Evolutionary conservation across 2,113 vertebrate genomes (phyloP).

Genomic region (Myodes glareolus): DNA sequence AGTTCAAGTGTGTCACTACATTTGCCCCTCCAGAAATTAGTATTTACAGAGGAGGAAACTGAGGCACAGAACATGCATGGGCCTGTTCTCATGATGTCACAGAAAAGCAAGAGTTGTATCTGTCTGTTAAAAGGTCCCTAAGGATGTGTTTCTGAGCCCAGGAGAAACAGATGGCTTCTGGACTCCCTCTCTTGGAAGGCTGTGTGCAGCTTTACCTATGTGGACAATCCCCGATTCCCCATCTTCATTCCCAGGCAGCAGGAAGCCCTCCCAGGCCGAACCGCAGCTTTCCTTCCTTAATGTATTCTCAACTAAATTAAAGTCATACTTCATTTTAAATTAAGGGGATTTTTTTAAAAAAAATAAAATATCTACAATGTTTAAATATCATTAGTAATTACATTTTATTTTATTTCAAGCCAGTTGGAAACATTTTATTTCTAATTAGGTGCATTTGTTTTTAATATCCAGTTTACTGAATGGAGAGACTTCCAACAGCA

Average conservation of each 20-base stretch:
- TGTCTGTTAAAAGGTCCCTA: background rate
- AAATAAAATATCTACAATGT: constrained; percentile 73
- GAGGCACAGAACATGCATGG: background rate
- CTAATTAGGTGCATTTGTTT: constrained; percentile 79
- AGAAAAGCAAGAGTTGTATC: background rate
- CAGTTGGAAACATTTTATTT: constrained; percentile 74
- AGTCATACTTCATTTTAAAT: constrained; percentile 76
- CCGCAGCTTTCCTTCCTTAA: background rate
- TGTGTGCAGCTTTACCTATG: background rate
- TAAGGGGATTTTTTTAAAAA: constrained; percentile 38
- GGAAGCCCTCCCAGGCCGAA: background rate
- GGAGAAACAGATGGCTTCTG: background rate
- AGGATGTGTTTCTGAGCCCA: background rate
- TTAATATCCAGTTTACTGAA: constrained; percentile 57
- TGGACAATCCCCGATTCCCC: accelerated
- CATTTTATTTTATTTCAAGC: constrained; percentile 77
- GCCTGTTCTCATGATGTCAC: background rate
- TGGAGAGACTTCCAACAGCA: background rate
- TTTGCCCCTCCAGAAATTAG: background rate
- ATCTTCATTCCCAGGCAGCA: accelerated
- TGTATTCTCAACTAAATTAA: constrained; percentile 37
- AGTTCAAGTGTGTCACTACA: background rate
- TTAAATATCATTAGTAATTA: constrained; percentile 82
- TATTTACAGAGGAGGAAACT: background rate
- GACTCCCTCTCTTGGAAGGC: accelerated